Conservation (phyloP, 2,797 vertebrate genomes). For the Molossus molossus region DNA sequence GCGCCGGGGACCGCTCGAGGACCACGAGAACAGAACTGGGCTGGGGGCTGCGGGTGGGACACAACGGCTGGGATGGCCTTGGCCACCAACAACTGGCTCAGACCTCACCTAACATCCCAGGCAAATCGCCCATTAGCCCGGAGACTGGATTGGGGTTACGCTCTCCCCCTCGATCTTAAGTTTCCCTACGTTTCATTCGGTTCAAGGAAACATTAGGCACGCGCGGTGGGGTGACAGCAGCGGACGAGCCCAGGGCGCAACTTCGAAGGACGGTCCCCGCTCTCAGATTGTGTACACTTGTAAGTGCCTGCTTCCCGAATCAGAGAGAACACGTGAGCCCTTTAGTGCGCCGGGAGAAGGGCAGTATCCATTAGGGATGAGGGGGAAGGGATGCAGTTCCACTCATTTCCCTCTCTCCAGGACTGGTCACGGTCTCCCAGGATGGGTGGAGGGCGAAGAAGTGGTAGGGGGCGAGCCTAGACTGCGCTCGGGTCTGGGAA, state of each 20-base stretch:
- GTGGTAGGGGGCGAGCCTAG: not conserved
- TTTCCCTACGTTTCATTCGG: conserved; percentile 24
- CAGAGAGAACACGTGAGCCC: not conserved
- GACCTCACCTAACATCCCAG: not conserved
- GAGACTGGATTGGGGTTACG: not conserved
- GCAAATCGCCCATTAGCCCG: not conserved
- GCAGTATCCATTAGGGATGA: not conserved
- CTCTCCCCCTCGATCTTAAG: not conserved
- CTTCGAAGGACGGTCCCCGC: not conserved
- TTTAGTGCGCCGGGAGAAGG: not conserved
- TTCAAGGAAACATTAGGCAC: not conserved
- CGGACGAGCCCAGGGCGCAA: not conserved
- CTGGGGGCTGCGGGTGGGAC: not conserved
- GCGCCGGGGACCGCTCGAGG: not conserved
- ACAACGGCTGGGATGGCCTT: not conserved
- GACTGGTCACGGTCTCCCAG: not conserved
- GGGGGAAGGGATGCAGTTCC: not conserved
- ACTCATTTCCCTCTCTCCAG: not conserved
- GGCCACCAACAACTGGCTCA: not conserved
- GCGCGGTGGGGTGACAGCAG: not conserved
- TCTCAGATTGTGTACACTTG: not conserved
- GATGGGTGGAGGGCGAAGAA: not conserved
- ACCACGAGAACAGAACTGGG: not conserved
- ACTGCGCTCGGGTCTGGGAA: not conserved
- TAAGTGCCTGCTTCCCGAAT: conserved; percentile 78